phyloP scores from a whole-genome alignment of 92 coral and sea anemone genomes.

The Porites lobata region DNA sequence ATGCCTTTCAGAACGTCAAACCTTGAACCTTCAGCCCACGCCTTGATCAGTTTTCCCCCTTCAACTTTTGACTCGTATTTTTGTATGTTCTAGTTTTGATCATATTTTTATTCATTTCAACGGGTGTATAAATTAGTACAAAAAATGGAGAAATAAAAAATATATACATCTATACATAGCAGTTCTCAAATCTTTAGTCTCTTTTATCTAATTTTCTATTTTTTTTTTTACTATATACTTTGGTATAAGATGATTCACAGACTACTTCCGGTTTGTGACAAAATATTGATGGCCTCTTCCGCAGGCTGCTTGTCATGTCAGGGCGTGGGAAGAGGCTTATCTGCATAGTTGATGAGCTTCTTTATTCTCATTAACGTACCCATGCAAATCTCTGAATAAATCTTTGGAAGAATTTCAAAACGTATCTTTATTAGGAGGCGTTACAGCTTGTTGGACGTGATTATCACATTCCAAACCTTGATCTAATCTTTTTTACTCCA shows the following conservation, averaged over 20 bases:
- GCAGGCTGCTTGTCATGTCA: no score
- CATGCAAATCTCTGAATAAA: not conserved
- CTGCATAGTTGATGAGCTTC: not conserved
- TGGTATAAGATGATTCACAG: not conserved
- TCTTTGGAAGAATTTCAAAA: not conserved
- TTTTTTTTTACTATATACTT: not conserved
- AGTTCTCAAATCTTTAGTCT: no score
- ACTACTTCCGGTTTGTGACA: not conserved
- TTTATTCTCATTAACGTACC: not conserved
- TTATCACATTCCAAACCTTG: not conserved
- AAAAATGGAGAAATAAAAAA: no score
- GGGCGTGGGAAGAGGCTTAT: not conserved
- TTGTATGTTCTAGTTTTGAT: no score
- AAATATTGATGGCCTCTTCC: not conserved
- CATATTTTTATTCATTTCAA: no score
- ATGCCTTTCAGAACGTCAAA: no score
- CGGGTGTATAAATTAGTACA: no score
- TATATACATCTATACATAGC: no score
- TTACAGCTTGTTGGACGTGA: slow-evolving; percentile 9
- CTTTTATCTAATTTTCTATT: not conserved
- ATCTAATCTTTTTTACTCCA: not conserved
- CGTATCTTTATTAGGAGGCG: not conserved
- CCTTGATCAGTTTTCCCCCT: no score
- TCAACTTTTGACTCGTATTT: no score
- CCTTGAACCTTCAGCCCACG: no score